These are phyloP conservation scores for Acanthosepion esculentum DNA, from an alignment of 2,888 invertebrate genomes.

Conservation along the genomic window DNA sequence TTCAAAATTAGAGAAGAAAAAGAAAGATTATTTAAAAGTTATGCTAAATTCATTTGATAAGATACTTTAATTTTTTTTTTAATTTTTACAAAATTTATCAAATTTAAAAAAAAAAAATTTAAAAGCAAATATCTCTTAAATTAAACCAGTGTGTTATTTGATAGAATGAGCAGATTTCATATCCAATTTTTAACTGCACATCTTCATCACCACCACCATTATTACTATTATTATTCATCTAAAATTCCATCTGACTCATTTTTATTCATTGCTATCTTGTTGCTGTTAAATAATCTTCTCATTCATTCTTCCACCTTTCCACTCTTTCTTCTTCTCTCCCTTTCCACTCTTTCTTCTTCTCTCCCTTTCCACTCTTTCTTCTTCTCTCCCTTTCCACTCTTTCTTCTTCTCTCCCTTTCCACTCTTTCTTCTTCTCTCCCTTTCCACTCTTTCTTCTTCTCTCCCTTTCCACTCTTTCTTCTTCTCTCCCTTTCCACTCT, in stretches of 20 bases:
- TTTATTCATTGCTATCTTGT: background rate
- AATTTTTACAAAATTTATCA: too few relatives aligned
- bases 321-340: too few relatives aligned
- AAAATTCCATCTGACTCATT: background rate
- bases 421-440: too few relatives aligned
- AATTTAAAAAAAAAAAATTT: background rate
- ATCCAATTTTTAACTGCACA: background rate
- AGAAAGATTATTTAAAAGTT: too few relatives aligned
- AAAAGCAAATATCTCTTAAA: background rate
- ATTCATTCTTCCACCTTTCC: constrained; percentile 8
- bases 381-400: background rate
- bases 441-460: too few relatives aligned
- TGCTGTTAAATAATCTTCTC: background rate
- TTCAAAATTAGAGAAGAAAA: too few relatives aligned
- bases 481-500: background rate
- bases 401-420: background rate
- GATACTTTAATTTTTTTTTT: background rate
- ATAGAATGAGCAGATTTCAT: background rate
- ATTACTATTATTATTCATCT: background rate
- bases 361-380: background rate
- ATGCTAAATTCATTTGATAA: background rate
- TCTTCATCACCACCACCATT: background rate
- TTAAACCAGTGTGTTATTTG: background rate
- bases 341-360: too few relatives aligned
- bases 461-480: background rate